Conservation (phyloP, 2,113 vertebrate species). For the Calidris pugnax region DNA sequence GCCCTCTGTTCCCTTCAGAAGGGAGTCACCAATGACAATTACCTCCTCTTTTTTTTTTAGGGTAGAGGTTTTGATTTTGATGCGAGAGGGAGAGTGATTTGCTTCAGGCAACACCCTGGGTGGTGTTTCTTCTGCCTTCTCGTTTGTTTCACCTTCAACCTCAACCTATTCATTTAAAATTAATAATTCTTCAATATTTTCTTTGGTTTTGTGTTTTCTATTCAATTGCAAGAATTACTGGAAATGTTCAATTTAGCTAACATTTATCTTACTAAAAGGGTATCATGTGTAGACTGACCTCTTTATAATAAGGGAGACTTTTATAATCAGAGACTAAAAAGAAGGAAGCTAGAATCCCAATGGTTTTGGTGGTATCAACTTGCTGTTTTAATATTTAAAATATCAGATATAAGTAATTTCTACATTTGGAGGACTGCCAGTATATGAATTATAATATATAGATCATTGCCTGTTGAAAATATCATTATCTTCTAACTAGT, state of each 20-base stretch:
- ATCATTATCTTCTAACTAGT: neutral
- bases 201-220: neutral
- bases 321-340: neutral
- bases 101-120: too few species aligned
- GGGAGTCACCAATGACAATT: too few species aligned
- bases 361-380: neutral
- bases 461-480: neutral
- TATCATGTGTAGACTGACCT: neutral
- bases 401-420: neutral
- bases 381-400: neutral
- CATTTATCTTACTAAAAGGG: neutral
- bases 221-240: neutral
- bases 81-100: too few species aligned
- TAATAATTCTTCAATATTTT: neutral
- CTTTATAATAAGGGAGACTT: neutral
- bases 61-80: too few species aligned
- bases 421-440: neutral
- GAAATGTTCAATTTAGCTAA: neutral
- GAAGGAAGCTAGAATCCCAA: neutral
- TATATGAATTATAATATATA: neutral
- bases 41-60: too few species aligned
- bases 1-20: too few species aligned
- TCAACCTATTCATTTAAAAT: too few species aligned
- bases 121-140: too few species aligned
- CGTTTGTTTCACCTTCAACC: too few species aligned